phyloP scores from a whole-genome alignment of 2,113 vertebrate species.

The Podiceps cristatus region DNA sequence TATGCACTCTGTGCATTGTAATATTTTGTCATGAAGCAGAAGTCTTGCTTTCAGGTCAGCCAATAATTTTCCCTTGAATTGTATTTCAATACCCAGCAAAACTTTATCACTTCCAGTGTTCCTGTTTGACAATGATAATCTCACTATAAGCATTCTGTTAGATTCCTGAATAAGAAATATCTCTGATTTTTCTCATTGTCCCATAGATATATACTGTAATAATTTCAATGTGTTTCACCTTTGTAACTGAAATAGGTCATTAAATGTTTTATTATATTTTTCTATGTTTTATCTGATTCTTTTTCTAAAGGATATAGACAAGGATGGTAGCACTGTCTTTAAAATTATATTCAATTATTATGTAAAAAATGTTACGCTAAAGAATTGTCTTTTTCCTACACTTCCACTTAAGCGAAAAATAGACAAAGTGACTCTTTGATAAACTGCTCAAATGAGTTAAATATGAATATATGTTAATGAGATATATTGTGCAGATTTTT shows the following conservation, averaged over 20 bases:
- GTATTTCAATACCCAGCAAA: neutral
- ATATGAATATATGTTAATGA: neutral
- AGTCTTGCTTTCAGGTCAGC: neutral
- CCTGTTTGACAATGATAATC: neutral
- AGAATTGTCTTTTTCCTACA: neutral
- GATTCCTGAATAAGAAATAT: neutral
- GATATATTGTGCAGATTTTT: neutral
- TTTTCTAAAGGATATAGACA: neutral
- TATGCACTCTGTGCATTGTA: neutral
- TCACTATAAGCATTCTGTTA: neutral
- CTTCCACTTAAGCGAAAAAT: neutral
- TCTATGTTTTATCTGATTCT: neutral
- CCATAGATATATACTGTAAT: neutral
- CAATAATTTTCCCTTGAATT: neutral
- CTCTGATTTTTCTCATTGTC: neutral
- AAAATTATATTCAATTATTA: neutral
- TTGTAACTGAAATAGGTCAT: neutral
- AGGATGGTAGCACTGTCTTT: accelerated
- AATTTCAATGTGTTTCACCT: neutral
- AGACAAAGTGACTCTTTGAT: neutral
- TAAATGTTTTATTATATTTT: neutral
- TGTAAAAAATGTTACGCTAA: neutral
- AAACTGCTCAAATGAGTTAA: neutral
- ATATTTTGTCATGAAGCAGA: neutral
- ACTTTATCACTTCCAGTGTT: neutral